Evolutionary conservation across 23 tunicate genomes (phyloP).

Genomic region (Trididemnum nubilum): DNA sequence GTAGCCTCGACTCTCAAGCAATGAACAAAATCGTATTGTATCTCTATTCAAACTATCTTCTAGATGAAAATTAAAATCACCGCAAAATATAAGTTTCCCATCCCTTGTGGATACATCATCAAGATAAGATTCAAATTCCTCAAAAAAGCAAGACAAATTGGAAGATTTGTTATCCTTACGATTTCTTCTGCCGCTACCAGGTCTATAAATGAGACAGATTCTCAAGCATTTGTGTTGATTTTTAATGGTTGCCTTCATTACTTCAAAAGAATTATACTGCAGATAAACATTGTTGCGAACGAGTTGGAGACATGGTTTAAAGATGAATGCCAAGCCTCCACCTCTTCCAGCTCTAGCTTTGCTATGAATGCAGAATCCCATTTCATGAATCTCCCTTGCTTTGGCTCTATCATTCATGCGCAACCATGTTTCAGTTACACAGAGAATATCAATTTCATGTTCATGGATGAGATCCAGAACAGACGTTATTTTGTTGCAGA

Average conservation of each 20-base stretch:
- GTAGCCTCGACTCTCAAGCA: slow-evolving; percentile 1
- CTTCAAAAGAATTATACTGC: neutral
- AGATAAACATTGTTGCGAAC: neutral
- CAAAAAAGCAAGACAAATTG: neutral
- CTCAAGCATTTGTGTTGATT: neutral
- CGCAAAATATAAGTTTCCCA: neutral
- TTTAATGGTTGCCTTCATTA: neutral
- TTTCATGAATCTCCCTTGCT: neutral
- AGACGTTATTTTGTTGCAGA: neutral
- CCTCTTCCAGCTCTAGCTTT: neutral
- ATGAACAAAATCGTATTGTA: neutral
- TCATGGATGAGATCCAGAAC: neutral
- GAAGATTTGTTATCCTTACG: neutral
- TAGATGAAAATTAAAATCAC: neutral
- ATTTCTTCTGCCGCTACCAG: neutral
- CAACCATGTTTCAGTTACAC: slow-evolving; percentile 1
- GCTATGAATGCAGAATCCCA: neutral
- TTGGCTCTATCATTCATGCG: neutral
- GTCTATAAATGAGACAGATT: neutral
- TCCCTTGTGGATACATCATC: neutral
- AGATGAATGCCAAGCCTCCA: neutral
- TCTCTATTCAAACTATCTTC: neutral
- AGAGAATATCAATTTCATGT: neutral
- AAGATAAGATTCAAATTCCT: neutral
- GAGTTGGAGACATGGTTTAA: neutral